phyloP scores from a whole-genome alignment of 37 sponge, comb jelly and placozoan genomes.

The Hormiphora californensis region DNA sequence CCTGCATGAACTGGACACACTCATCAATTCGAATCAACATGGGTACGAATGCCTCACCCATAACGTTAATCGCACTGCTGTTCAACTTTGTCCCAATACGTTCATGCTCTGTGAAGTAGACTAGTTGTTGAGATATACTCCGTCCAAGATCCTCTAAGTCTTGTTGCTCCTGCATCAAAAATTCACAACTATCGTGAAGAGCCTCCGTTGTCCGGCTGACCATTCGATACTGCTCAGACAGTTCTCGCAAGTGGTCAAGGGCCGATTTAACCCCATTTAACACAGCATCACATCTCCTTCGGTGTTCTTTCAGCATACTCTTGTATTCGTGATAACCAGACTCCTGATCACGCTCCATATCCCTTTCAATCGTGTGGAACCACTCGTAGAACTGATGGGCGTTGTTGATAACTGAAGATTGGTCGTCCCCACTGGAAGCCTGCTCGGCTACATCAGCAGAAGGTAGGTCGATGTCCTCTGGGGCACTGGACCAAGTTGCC shows the following conservation, averaged over 20 bases:
- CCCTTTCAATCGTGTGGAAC: slow-evolving; percentile 46
- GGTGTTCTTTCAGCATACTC: slow-evolving; percentile 68
- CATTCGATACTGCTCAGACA: slow-evolving; percentile 67
- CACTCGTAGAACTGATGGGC: slow-evolving; percentile 47
- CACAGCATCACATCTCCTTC: slow-evolving; percentile 65
- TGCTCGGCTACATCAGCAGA: neutral
- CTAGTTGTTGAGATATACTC: slow-evolving; percentile 73
- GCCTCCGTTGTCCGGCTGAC: slow-evolving; percentile 78
- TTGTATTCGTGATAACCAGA: slow-evolving; percentile 61
- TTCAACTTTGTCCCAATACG: slow-evolving; percentile 76
- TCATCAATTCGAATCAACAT: slow-evolving; percentile 86
- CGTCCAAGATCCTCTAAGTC: slow-evolving; percentile 71
- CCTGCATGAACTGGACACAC: slow-evolving; percentile 83
- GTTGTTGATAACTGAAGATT: slow-evolving; percentile 6
- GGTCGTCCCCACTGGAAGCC: neutral
- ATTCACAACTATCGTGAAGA: slow-evolving; percentile 88
- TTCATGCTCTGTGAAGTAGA: slow-evolving; percentile 82
- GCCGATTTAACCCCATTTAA: slow-evolving; percentile 63
- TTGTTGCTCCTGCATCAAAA: slow-evolving; percentile 78
- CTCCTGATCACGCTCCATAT: slow-evolving; percentile 15
- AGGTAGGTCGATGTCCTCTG: slow-evolving; percentile 28
- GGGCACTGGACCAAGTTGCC: neutral
- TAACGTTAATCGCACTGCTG: slow-evolving; percentile 72
- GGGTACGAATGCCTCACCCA: slow-evolving; percentile 65
- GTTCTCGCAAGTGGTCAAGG: slow-evolving; percentile 62